Conservation (phyloP, 2,113 vertebrate species). For the Monopterus albus region DNA sequence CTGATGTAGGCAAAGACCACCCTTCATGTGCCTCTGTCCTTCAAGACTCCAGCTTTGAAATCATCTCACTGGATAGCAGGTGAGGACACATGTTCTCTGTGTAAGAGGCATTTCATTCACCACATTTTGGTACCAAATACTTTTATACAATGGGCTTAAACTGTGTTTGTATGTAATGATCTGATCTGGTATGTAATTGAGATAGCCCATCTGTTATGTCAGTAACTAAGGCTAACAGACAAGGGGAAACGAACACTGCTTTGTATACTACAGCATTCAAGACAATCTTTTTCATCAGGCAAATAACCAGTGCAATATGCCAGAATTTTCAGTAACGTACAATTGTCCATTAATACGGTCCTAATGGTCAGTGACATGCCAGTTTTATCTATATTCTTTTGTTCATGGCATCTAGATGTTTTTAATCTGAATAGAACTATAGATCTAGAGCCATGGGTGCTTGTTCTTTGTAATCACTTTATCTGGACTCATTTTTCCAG, state of each 20-base stretch:
- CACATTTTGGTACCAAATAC: neutral
- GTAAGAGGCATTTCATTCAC: neutral
- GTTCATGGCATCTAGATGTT: neutral
- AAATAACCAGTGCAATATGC: no score
- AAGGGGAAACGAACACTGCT: no score
- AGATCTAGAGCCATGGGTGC: neutral
- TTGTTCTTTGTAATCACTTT: neutral
- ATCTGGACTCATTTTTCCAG: conserved; percentile 40
- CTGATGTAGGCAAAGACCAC: conserved; percentile 8
- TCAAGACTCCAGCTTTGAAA: conserved; percentile 70
- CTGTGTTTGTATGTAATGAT: neutral
- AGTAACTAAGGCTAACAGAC: neutral
- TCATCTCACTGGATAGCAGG: conserved; percentile 82
- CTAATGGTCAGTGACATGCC: no score
- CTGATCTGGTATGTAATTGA: neutral
- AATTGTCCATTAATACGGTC: no score
- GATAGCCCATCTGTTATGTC: neutral
- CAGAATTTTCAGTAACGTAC: no score
- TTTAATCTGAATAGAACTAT: neutral
- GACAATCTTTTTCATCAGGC: no score
- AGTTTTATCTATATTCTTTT: no score
- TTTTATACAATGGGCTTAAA: no score
- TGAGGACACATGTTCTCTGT: neutral
- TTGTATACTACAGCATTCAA: no score
- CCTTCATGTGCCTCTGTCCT: conserved; percentile 44